Conservation (phyloP, 2,888 invertebrate species). For the Encarsia formosa region DNA sequence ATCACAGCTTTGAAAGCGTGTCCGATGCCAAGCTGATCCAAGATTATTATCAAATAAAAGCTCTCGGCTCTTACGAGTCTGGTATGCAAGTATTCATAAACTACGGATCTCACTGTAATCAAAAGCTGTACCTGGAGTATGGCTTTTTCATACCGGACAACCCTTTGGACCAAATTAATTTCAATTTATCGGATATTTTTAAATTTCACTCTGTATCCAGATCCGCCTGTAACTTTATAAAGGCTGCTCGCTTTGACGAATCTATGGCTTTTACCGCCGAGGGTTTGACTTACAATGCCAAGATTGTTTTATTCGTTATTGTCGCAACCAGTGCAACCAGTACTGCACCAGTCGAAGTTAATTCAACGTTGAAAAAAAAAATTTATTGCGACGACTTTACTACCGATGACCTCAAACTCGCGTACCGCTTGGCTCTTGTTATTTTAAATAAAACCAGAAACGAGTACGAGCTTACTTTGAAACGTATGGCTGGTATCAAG, state of each 20-base stretch:
- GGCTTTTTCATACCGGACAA: slow-evolving; percentile 75
- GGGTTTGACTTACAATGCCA: slow-evolving; percentile 67
- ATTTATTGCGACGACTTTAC: slow-evolving; percentile 37
- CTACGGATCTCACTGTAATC: slow-evolving; percentile 79
- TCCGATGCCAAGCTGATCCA: slow-evolving; percentile 54
- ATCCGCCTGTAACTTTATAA: slow-evolving; percentile 60
- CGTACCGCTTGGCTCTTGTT: slow-evolving; percentile 30
- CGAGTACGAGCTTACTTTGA: slow-evolving; percentile 29
- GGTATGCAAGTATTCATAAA: slow-evolving; percentile 81
- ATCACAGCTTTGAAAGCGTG: slow-evolving; percentile 67
- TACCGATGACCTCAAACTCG: slow-evolving; percentile 29
- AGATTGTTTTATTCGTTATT: slow-evolving; percentile 37
- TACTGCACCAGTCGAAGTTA: slow-evolving; percentile 29
- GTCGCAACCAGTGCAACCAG: no score
- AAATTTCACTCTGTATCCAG: slow-evolving; percentile 47
- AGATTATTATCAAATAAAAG: slow-evolving; percentile 56
- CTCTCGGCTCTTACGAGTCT: slow-evolving; percentile 55
- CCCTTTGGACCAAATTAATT: slow-evolving; percentile 63
- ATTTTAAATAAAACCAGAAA: slow-evolving; percentile 33
- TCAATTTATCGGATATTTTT: slow-evolving; percentile 58
- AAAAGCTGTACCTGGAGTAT: slow-evolving; percentile 79
- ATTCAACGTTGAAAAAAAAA: slow-evolving; percentile 35
- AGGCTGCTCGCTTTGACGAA: slow-evolving; percentile 58
- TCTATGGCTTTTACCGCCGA: slow-evolving; percentile 62
- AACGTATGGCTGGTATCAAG: no score